These are phyloP conservation scores for Trichomycterus rosablanca DNA, from an alignment of 2,113 vertebrate species.

Conservation along the genomic window DNA sequence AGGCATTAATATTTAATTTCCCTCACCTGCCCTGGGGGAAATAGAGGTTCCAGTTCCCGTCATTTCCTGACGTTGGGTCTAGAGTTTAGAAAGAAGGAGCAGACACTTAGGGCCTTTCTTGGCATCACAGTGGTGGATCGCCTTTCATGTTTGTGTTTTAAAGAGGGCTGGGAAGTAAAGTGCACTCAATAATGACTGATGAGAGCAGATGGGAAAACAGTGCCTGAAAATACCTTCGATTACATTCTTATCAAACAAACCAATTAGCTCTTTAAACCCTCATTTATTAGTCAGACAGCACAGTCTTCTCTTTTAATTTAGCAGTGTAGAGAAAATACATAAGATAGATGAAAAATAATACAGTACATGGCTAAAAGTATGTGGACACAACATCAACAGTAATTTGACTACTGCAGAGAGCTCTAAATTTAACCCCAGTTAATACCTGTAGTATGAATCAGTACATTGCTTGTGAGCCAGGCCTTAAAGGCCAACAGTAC, in stretches of 20 bases:
- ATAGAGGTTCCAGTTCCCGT: conserved; percentile 41
- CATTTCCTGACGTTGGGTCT: conserved; percentile 45
- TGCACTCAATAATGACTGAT: conserved; percentile 20
- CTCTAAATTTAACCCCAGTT: no score
- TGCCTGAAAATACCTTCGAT: no score
- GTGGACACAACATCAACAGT: no score
- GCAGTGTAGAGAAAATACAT: not conserved
- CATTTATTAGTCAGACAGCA: not conserved
- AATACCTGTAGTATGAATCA: no score
- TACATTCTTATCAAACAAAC: not conserved
- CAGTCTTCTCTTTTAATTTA: not conserved
- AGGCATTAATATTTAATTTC: conserved; percentile 60
- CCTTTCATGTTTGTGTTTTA: conserved; percentile 30
- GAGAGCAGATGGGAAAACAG: conserved; percentile 14
- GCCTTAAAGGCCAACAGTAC: no score
- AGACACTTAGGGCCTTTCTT: conserved; percentile 37
- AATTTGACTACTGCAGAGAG: no score
- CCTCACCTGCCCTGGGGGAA: conserved; percentile 36
- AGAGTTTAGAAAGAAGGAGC: conserved; percentile 36
- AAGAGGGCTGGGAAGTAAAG: conserved; percentile 17
- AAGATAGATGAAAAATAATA: not conserved
- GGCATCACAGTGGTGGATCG: conserved; percentile 31
- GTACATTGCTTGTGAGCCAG: no score
- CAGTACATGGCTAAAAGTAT: not conserved
- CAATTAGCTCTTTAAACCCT: not conserved